Evolutionary conservation across 2,113 vertebrate species (phyloP).

Genomic region (Prochilodus magdalenae): DNA sequence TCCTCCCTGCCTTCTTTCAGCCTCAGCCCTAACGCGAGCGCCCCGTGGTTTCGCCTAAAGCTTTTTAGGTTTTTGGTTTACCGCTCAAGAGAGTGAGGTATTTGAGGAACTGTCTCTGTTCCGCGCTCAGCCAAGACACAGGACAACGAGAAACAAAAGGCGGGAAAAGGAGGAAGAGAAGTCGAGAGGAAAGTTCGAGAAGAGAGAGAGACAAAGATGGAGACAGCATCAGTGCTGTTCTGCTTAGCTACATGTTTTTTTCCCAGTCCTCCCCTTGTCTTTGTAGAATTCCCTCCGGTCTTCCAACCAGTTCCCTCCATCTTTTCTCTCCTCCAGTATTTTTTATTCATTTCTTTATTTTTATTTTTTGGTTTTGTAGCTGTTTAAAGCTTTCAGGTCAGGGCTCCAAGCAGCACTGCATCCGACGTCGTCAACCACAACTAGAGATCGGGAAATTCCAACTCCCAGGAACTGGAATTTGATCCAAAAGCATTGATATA

Average conservation of each 20-base stretch:
- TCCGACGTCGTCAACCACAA: conserved; percentile 42
- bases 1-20: conserved; percentile 45
- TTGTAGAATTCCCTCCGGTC: conserved; percentile 47
- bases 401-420: conserved; percentile 68
- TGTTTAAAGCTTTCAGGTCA: conserved; percentile 84
- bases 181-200: conserved; percentile 47
- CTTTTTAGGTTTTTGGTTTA: conserved; percentile 87
- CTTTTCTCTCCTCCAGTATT: conserved; percentile 58
- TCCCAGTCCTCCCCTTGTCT: conserved; percentile 45
- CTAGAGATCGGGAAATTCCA: not conserved
- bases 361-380: conserved; percentile 88
- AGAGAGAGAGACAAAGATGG: conserved; percentile 60
- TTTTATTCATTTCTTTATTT: conserved; percentile 38
- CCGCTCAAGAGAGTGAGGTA: conserved; percentile 94
- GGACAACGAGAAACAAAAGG: conserved; percentile 45
- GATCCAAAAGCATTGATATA: no score
- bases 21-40: conserved; percentile 3
- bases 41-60: conserved; percentile 68
- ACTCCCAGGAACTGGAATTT: no score
- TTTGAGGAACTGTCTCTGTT: conserved; percentile 92
- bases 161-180: conserved; percentile 46
- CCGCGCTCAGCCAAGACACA: conserved; percentile 71
- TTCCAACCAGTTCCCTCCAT: conserved; percentile 51
- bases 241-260: conserved; percentile 48
- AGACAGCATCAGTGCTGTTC: conserved; percentile 52